Base-by-base conservation (phyloP, 2,888 invertebrate species). In the Cerastis rubricosa region DNA sequence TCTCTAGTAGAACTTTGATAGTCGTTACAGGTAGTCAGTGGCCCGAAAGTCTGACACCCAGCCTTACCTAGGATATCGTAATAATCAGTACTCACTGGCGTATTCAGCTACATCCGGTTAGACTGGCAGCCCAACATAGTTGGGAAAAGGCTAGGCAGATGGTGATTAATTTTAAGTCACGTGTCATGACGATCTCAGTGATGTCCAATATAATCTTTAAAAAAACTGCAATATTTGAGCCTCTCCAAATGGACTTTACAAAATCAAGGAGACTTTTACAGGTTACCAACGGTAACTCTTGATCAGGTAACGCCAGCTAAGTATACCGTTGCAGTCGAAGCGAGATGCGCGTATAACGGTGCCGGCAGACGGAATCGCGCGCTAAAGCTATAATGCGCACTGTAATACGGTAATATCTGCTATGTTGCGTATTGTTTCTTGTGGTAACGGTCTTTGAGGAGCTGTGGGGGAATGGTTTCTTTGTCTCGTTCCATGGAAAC, bases 321-420 rank as follows among this genome's bases (percentile, higher is more conserved):
- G 74, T 80, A 71, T 87, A 80, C 81, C 85, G 83, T 87, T 83
- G 43, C 22, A 73, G 65, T 65, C 72, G 17, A 54, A 74, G 71
- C 72, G 74, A 88, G 88, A 88, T 88, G 89, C 78, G 83, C 72
- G 63, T 25, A 49, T 90, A 91, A 91, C 92, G 87, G 88, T 91
- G 91, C 88, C 86, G 83, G 78, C 71, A 66, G 89, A 88, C 89
- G 88, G 90, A 78, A 69, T 85, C 65, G 87, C 79, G 83, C 63
- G 45, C 87, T 86, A 74, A 71, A 71, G 47, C 57, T 72, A 25
- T 86, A 83, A 85, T 85, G 73, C 59, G 71, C 45, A 57, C 35
- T 63, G 49, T 54, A 54, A 64, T 64, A 78, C 76, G 68, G 75
- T 88, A 79, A 87, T 84, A 71, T 81, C 71, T 65, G 63, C 86